These are phyloP conservation scores for Trinectes maculatus DNA, from an alignment of 2,113 vertebrate genomes.

Conservation along the genomic window DNA sequence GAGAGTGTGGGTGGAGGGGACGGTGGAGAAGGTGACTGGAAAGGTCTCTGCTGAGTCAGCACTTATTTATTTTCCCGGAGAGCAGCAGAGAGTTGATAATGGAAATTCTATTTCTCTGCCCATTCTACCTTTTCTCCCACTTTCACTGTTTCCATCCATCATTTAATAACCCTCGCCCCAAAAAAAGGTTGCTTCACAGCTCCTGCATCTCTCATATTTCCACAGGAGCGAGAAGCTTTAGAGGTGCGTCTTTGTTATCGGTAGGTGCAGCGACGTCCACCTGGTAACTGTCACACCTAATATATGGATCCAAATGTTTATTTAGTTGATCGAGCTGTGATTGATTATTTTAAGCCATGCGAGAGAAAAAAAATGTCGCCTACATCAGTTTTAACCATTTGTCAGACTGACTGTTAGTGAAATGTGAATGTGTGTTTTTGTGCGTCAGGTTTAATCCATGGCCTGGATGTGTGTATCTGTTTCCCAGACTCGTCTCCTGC, in stretches of 20 bases:
- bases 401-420: no score
- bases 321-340: no score
- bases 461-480: no score
- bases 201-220: constrained; percentile 5
- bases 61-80: constrained; percentile 41
- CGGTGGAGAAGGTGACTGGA: constrained; percentile 36
- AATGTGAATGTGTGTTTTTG: no score
- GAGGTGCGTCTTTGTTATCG: neutral
- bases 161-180: constrained; percentile 16
- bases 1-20: constrained; percentile 21
- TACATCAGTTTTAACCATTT: no score
- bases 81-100: constrained; percentile 29
- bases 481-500: no score
- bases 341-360: no score
- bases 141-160: constrained; percentile 47
- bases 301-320: neutral
- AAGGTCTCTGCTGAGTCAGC: constrained; percentile 61
- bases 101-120: constrained; percentile 26
- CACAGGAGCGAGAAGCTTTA: neutral
- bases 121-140: constrained; percentile 20
- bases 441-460: no score
- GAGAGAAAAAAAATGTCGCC: no score
- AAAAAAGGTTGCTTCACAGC: neutral
- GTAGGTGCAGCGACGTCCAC: no score
- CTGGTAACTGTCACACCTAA: neutral